Evolutionary conservation across 2,797 vertebrate genomes (phyloP), one percentile per base, ranked within the genome.

Genomic region (Aratinga solstitialis): DNA sequence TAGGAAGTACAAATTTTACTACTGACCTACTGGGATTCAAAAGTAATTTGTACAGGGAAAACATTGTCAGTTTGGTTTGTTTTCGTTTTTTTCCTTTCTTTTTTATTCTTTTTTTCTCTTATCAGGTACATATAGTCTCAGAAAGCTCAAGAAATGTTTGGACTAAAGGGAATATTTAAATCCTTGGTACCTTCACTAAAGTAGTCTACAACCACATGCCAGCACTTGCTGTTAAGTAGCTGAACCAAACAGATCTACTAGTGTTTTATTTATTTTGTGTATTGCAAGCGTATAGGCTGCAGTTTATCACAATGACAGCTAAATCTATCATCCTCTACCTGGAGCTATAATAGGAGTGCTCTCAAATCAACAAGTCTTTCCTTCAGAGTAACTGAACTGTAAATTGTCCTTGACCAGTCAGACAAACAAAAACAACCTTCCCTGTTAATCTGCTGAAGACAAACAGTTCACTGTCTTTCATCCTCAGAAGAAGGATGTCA

Each of bases 381-480:
- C 92, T 94, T 96, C 89, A 91, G 96, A 97, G 90, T 94, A 98
- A 97, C 95, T 97, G 95, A 97, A 96, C 97, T 97, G 91, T 97
- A 98, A 98, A 98, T 97, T 97, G 95, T 97, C 97, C 97, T 98
- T 97, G 97, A 97, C 96, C 96, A 96, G 91, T 91, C 96, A 98
- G 90, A 97, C 97, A 97, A 98, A 97, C 93, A 97, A 96, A 96
- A 97, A 96, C 91, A 88, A 94, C 94, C 79, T 94, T 96, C 81
- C 75, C 75, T 96, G 95, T 97, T 98, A 97, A 97, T 97, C 95
- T 97, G 93, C 87, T 62, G 75, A 95, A 97, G 91, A 97, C 90
- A 89, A 96, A 97, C 84, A 82, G 94, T 94, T 68, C 90, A 84
- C 75, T 80, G 92, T 81, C 88, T 93, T 88, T 96, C 81, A 86